Base-by-base conservation (phyloP, 1,140 invertebrate species). In the Holotrichia oblita region DNA sequence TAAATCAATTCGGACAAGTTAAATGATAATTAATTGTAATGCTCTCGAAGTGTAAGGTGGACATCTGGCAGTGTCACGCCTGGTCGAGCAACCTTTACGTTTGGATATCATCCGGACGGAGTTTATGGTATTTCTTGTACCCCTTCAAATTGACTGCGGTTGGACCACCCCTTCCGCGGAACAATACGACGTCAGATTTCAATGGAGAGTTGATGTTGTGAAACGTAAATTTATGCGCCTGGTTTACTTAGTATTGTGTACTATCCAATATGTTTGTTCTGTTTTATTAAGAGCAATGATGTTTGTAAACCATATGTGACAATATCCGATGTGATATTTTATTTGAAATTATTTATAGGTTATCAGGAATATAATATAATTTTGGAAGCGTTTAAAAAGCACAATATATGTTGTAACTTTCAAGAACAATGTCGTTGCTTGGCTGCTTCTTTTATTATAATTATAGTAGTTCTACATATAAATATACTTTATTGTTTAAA, bases 191-290 rank as follows among this genome's bases (percentile, higher is more conserved):
- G 78, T 78, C 78, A 55, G 27, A 78, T 74, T 78, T 78, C 79
- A 78, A 82, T 82, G 73, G 59, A 81, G 81, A 82, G 80, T 82
- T 82, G 81, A 82, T 82, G 81, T 82, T 80, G 61, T 81, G 81
- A 75, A 78, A 81, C 81, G 81, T 75, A 78, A 79, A 79, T 77
- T 82, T 81, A 80, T 79, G 44, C 79, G 80, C 79, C 69, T 80
- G 79, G 81, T 78, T 81, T 76, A 34, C 7, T 20, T 55, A 55
- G 12, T n/a, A 55, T n/a, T 55, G 6, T 55, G 17, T 34, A 4
- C 27, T 34, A 34, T 34, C 27, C 27, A 34, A 34, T 34, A 34
- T 34, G 27, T 34, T 34, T 34, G 27, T 34, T 34, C 27, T 34
- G 27, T 34, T 34, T 34, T 34, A 34, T 34, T 34, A 34, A 34